These are phyloP conservation scores for Zaprionus davidi DNA, from an alignment of 1,140 invertebrate species.

Conservation along the genomic window DNA sequence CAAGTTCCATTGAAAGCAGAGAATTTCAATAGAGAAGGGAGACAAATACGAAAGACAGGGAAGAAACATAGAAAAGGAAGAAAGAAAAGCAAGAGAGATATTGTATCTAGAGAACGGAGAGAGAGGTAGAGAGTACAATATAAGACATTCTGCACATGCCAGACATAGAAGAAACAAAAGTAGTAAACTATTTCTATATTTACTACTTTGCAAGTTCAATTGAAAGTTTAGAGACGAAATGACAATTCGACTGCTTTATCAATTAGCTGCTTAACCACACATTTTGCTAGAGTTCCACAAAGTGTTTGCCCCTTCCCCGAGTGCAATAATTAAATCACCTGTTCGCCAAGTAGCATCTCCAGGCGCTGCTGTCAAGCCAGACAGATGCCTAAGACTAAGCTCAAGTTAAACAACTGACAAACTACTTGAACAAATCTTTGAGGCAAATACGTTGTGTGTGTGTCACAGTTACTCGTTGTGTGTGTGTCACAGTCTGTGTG, in stretches of 20 bases:
- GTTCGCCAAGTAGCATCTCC: constrained; percentile 1
- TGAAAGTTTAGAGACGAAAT: neutral
- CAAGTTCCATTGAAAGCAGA: neutral
- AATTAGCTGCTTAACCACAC: neutral
- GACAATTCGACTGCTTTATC: neutral
- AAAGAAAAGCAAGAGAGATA: too few relatives aligned
- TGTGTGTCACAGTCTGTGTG: neutral
- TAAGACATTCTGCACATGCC: too few relatives aligned
- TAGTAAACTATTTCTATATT: neutral
- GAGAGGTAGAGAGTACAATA: too few relatives aligned
- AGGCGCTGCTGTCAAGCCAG: neutral
- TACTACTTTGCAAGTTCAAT: neutral
- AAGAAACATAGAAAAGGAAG: neutral
- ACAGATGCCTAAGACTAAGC: constrained; percentile 1
- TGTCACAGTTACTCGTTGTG: neutral
- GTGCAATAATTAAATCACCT: neutral
- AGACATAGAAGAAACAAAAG: neutral
- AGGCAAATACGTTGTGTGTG: constrained; percentile 8
- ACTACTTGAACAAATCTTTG: constrained; percentile 37
- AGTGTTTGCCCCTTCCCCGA: neutral
- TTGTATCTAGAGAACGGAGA: too few relatives aligned
- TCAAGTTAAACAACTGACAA: constrained; percentile 21
- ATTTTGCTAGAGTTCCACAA: neutral
- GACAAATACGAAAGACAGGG: neutral
- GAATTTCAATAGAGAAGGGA: neutral